A percentile compares a stretch with the other conserved stretches of the same genome.
Conservation (phyloP, 2,113 vertebrate genomes). For the Labeo rohita region DNA sequence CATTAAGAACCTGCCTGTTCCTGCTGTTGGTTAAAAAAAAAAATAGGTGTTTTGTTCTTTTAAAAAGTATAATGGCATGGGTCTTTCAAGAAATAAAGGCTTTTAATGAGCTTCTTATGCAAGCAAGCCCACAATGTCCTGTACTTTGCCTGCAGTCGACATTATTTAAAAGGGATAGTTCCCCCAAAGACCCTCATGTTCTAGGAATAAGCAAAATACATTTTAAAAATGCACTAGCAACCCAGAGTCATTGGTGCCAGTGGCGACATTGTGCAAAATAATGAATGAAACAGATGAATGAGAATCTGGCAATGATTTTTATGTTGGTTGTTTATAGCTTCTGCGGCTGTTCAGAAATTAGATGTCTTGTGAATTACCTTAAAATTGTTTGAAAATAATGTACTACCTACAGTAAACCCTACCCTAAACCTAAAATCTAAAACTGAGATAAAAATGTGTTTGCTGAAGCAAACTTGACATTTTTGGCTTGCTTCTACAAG, state of each 20-base stretch:
- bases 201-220: neutral
- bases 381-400: neutral
- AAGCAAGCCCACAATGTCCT: neutral
- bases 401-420: neutral
- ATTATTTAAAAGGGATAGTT: neutral
- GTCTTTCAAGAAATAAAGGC: neutral
- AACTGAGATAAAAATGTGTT: neutral
- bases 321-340: neutral
- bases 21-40: neutral
- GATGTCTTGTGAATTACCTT: neutral
- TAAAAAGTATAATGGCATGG: neutral
- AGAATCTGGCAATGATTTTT: neutral
- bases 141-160: neutral
- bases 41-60: neutral
- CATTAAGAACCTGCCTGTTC: neutral
- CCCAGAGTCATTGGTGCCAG: neutral
- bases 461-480: neutral
- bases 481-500: neutral
- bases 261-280: neutral
- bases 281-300: neutral
- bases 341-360: neutral
- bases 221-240: neutral
- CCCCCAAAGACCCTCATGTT: neutral
- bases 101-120: neutral
- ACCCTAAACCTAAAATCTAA: neutral